phyloP scores from a whole-genome alignment of 2,113 vertebrate species.

The Machaerirhynchus nigripectus region DNA sequence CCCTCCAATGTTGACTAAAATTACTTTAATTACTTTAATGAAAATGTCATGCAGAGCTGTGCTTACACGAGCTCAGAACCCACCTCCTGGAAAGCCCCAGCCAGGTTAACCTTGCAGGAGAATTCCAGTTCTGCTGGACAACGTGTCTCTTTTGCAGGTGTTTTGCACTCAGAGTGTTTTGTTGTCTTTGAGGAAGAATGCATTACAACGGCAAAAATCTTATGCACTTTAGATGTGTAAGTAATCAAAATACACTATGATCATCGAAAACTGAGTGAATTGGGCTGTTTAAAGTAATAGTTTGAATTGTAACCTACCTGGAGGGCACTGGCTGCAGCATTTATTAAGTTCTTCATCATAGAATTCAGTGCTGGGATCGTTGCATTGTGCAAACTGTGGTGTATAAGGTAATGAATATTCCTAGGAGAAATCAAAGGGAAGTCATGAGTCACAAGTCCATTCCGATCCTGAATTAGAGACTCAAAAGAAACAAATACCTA shows the following conservation, averaged over 20 bases:
- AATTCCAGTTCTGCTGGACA: neutral
- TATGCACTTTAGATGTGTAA: neutral
- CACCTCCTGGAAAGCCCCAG: neutral
- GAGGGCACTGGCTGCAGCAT: slow-evolving; percentile 66
- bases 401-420: neutral
- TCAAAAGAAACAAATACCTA: neutral
- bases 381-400: neutral
- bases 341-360: neutral
- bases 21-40: neutral
- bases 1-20: neutral
- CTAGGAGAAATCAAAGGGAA: slow-evolving; percentile 27
- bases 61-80: neutral
- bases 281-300: neutral
- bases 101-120: neutral
- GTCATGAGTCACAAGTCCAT: neutral
- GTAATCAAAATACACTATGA: neutral
- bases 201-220: neutral
- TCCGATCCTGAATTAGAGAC: neutral
- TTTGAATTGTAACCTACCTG: slow-evolving; percentile 38
- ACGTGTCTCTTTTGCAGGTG: neutral
- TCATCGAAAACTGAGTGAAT: neutral
- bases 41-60: neutral
- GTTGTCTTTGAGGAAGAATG: neutral
- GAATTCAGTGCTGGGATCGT: slow-evolving; percentile 10
- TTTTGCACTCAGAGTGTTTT: neutral